phyloP scores from a whole-genome alignment of 2,797 vertebrate species.

The Todus mexicanus region DNA sequence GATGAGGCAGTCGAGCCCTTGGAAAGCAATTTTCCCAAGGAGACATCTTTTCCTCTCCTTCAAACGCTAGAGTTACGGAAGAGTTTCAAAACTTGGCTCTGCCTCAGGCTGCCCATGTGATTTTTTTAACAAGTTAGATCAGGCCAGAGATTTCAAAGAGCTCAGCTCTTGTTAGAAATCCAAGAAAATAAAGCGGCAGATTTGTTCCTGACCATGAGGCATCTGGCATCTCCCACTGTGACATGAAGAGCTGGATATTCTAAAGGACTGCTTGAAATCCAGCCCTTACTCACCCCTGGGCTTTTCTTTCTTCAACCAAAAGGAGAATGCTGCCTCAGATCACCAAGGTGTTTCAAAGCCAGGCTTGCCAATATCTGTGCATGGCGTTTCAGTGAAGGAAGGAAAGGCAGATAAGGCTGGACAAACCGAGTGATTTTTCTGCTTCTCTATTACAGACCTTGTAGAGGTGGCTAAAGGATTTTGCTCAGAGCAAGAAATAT shows the following conservation, averaged over 20 bases:
- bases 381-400: neutral
- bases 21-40: neutral
- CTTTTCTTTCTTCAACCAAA: slow-evolving; percentile 3
- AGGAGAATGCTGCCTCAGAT: neutral
- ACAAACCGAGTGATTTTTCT: neutral
- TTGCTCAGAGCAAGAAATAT: neutral
- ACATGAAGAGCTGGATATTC: slow-evolving; percentile 19
- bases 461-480: neutral
- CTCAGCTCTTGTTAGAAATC: slow-evolving; percentile 3
- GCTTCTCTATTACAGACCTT: neutral
- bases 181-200: neutral
- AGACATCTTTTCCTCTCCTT: neutral
- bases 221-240: slow-evolving; percentile 27
- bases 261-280: slow-evolving; percentile 13
- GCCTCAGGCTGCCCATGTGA: neutral
- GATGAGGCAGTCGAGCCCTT: neutral
- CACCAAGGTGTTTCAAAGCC: neutral
- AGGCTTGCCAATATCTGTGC: neutral
- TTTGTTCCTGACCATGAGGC: slow-evolving; percentile 26
- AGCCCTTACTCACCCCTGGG: neutral
- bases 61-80: neutral
- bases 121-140: neutral
- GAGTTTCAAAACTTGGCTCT: neutral
- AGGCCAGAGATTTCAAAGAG: slow-evolving; percentile 40
- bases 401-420: neutral